A percentile compares a stretch with the other conserved stretches of the same genome.
Conservation (phyloP, 2,113 vertebrate species). For the Gymnarchus niloticus region DNA sequence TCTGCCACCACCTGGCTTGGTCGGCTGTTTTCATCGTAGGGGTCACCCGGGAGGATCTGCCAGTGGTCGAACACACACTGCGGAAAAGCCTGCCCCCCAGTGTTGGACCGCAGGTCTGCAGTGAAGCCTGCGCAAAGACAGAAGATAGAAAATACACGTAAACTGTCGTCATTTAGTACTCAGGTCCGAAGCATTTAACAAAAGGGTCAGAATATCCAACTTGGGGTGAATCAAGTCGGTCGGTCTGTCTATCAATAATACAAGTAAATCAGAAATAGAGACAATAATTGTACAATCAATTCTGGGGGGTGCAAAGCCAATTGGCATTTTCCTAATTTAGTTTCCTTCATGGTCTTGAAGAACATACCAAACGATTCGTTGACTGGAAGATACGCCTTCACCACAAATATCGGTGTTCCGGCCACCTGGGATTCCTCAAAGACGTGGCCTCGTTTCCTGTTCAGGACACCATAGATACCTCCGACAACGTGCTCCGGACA, state of each 20-base stretch:
- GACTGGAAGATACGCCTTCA: slow-evolving; percentile 52
- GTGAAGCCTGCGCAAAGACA: slow-evolving; percentile 53
- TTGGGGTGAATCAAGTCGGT: too few species aligned
- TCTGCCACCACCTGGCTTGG: slow-evolving; percentile 42
- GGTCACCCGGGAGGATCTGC: slow-evolving; percentile 53
- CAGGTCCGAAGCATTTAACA: too few species aligned
- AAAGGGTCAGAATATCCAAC: too few species aligned
- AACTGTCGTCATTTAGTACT: too few species aligned
- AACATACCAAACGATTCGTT: slow-evolving; percentile 58
- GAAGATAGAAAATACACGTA: too few species aligned
- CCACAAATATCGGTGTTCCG: slow-evolving; percentile 50
- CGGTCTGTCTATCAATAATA: too few species aligned
- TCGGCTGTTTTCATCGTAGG: slow-evolving; percentile 34
- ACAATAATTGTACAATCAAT: too few species aligned
- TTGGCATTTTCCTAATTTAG: not conserved
- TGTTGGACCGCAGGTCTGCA: slow-evolving; percentile 39
- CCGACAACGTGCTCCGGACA: slow-evolving; percentile 54
- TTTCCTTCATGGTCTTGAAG: not conserved
- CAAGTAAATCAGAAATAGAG: too few species aligned
- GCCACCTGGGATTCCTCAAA: slow-evolving; percentile 57
- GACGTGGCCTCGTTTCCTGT: slow-evolving; percentile 49
- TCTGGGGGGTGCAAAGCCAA: too few species aligned
- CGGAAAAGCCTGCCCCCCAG: slow-evolving; percentile 52
- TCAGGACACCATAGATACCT: slow-evolving; percentile 54
- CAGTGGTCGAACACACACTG: slow-evolving; percentile 49